Percentiles rank a stretch among this genome's conserved stretches.
Evolutionary conservation across 2,797 vertebrate genomes (phyloP).

Genomic region (Helostoma temminkii): DNA sequence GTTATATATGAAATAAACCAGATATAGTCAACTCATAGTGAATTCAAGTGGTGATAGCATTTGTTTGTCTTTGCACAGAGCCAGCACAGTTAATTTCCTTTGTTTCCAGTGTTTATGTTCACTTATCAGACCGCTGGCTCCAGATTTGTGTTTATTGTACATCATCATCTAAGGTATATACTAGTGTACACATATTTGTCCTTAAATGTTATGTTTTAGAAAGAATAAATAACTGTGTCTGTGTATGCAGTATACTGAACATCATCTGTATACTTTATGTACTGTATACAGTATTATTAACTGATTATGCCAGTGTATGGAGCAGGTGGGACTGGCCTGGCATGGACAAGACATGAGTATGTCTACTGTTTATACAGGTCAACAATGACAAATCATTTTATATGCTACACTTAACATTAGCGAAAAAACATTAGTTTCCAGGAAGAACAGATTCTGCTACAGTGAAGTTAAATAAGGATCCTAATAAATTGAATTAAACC

Average conservation of each 20-base stretch:
- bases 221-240: neutral
- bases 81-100: neutral
- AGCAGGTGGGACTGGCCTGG: neutral
- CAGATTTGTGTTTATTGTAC: neutral
- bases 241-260: neutral
- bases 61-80: neutral
- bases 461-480: constrained; percentile 5
- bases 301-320: neutral
- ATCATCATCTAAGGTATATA: too few relatives aligned
- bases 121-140: neutral
- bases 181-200: too few relatives aligned
- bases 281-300: neutral
- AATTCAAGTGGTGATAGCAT: neutral
- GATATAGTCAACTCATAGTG: too few relatives aligned
- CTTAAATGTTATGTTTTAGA: neutral
- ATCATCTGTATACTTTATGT: neutral
- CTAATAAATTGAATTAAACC: constrained; percentile 24
- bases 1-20: too few relatives aligned
- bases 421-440: neutral
- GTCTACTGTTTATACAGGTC: neutral
- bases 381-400: neutral
- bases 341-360: neutral
- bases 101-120: neutral
- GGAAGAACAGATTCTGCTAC: constrained; percentile 2
- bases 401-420: neutral